Conservation (phyloP, 1,140 invertebrate species). For the Homalodisca vitripennis region DNA sequence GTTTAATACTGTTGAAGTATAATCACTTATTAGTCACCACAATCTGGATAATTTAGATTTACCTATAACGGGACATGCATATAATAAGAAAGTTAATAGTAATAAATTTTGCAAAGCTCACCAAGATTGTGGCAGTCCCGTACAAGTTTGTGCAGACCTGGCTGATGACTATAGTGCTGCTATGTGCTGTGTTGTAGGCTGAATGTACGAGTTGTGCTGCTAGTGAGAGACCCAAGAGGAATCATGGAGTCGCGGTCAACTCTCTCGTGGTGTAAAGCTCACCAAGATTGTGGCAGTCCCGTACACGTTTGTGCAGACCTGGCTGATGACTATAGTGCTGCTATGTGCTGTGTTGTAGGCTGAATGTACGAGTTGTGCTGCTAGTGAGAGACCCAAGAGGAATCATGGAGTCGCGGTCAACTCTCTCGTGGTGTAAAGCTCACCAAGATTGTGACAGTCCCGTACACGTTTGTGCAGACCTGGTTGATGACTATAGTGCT, state of each 20-base stretch:
- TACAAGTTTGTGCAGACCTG: constrained; percentile 47
- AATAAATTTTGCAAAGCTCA: constrained; percentile 47
- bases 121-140: constrained; percentile 48
- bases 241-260: constrained; percentile 49
- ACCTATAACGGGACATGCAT: too few relatives aligned
- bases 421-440: constrained; percentile 49
- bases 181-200: too few relatives aligned
- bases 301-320: constrained; percentile 47
- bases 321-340: constrained; percentile 45
- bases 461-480: constrained; percentile 46
- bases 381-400: constrained; percentile 52
- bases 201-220: constrained; percentile 47
- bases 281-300: constrained; percentile 48
- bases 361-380: constrained; percentile 47
- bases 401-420: constrained; percentile 49
- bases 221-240: constrained; percentile 51
- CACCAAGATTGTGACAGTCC: constrained; percentile 48
- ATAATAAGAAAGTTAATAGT: too few relatives aligned
- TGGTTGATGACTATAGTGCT: constrained; percentile 46
- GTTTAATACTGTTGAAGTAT: too few relatives aligned
- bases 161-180: constrained; percentile 46
- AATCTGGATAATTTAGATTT: too few relatives aligned
- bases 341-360: too few relatives aligned
- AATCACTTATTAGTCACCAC: too few relatives aligned
- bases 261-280: constrained; percentile 48